Evolutionary conservation across 2,797 vertebrate genomes (phyloP).

Genomic region (Otus scops): DNA sequence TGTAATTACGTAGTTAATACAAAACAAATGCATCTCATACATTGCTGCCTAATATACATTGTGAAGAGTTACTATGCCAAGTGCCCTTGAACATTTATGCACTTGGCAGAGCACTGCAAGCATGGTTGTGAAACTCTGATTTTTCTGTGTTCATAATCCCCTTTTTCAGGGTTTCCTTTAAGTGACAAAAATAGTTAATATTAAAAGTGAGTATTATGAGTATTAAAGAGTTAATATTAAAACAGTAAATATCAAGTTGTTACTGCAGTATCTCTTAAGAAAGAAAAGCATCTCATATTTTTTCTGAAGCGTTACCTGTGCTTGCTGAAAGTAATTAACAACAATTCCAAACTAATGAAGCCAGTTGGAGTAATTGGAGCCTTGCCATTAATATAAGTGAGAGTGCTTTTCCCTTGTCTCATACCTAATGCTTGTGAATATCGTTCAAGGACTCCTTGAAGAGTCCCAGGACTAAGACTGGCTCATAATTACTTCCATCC

Average conservation of each 20-base stretch:
- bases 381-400: not conserved
- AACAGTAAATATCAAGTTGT: not conserved
- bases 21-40: not conserved
- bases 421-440: constrained; percentile 10
- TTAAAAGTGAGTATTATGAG: no score
- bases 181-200: not conserved
- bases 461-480: not conserved
- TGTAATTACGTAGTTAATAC: not conserved
- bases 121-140: not conserved
- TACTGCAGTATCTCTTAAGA: not conserved
- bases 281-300: not conserved
- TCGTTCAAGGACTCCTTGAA: constrained; percentile 53
- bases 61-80: not conserved
- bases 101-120: not conserved
- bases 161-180: not conserved
- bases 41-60: not conserved
- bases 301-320: not conserved
- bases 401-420: not conserved
- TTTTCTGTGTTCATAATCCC: not conserved
- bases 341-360: constrained; percentile 4
- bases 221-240: no score
- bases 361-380: not conserved
- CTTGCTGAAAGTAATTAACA: constrained; percentile 13
- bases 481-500: constrained; percentile 40
- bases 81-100: not conserved